These are phyloP conservation scores for Megaleporinus macrocephalus DNA, from an alignment of 2,113 vertebrate species.

Conservation along the genomic window DNA sequence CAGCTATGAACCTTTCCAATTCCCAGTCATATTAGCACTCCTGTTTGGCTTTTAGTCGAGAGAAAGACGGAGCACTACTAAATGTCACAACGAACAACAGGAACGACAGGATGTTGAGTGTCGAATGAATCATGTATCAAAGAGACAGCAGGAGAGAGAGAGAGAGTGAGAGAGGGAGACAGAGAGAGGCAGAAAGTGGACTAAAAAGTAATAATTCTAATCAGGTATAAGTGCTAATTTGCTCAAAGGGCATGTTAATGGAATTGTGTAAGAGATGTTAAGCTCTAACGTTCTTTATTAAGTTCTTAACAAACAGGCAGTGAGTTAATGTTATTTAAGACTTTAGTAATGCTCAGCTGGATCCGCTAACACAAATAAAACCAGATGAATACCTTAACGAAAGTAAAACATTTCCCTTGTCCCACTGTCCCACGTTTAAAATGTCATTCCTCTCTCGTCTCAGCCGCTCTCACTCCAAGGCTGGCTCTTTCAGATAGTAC, in stretches of 20 bases:
- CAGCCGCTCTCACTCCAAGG: not conserved
- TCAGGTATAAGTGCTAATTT: not conserved
- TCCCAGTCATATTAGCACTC: constrained; percentile 27
- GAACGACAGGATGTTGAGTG: constrained; percentile 9
- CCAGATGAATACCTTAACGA: not conserved
- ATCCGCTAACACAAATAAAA: not conserved
- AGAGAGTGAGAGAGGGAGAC: not conserved
- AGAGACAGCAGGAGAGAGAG: constrained; percentile 5
- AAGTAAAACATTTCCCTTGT: not conserved
- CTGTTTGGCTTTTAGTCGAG: constrained; percentile 6
- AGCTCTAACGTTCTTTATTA: not conserved
- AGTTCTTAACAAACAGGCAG: not conserved
- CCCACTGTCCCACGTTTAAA: not conserved
- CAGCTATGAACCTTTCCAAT: constrained; percentile 6
- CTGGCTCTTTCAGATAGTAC: not conserved
- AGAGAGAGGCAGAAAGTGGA: not conserved
- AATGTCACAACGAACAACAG: constrained; percentile 34
- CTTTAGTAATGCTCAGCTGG: not conserved
- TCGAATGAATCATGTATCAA: not conserved
- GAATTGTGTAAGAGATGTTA: constrained; percentile 3
- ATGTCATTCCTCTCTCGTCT: not conserved
- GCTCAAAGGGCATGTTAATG: constrained; percentile 15
- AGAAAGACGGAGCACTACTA: not conserved
- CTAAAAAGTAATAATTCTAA: not conserved
- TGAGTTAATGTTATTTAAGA: not conserved